These are phyloP conservation scores for Dendrocopos noguchii DNA, from an alignment of 2,113 vertebrate species.

Conservation along the genomic window DNA sequence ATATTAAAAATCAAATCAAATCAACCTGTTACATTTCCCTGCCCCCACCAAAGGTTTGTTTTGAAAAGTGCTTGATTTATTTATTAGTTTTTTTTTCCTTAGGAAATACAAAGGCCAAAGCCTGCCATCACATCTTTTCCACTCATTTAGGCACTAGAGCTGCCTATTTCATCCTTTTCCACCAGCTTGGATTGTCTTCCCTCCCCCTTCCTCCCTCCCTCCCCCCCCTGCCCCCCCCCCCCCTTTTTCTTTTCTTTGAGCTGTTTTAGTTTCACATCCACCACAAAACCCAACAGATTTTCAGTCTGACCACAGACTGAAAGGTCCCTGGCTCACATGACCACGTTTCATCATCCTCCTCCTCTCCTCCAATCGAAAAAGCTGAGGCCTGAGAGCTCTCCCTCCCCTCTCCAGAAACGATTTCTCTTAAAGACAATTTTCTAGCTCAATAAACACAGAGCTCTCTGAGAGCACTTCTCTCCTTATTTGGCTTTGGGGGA, in stretches of 20 bases:
- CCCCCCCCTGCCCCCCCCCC: too few species aligned
- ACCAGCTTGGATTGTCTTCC: not conserved
- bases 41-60: not conserved
- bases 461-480: not conserved
- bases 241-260: not conserved
- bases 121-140: not conserved
- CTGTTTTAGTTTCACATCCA: constrained; percentile 10
- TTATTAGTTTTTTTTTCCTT: not conserved
- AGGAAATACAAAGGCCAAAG: not conserved
- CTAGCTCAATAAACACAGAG: not conserved
- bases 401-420: not conserved
- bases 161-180: not conserved
- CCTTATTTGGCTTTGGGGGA: not conserved
- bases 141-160: not conserved
- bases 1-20: not conserved
- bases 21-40: not conserved
- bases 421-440: not conserved
- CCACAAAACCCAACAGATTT: not conserved
- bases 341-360: not conserved
- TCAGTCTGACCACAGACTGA: not conserved
- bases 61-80: not conserved
- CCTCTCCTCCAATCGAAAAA: not conserved
- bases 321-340: not conserved
- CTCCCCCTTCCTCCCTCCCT: too few species aligned
- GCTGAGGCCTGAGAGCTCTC: not conserved